Conservation (phyloP, 2,888 invertebrate genomes). For the Helicoverpa assulta region DNA sequence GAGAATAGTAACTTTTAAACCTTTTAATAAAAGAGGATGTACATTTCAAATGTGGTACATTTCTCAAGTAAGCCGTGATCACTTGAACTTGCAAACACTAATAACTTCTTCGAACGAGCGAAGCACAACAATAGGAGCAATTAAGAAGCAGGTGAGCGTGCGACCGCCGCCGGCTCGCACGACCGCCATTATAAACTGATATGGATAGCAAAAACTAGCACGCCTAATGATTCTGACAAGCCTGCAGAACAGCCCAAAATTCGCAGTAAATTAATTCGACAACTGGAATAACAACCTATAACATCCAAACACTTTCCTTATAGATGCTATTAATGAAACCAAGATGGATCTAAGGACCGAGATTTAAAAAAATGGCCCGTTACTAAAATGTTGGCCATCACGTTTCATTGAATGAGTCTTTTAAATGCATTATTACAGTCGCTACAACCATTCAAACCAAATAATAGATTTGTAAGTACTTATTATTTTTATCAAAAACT, state of each 20-base stretch:
- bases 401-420: conserved; percentile 5
- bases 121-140: conserved; percentile 64
- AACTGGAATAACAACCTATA: conserved; percentile 12
- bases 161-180: conserved; percentile 53
- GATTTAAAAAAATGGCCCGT: not conserved
- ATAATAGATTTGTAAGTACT: conserved; percentile 38
- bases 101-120: conserved; percentile 54
- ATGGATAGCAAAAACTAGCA: conserved; percentile 47
- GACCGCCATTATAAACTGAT: conserved; percentile 42
- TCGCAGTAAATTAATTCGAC: conserved; percentile 22
- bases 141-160: conserved; percentile 65
- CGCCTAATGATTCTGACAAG: conserved; percentile 35
- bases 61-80: conserved; percentile 47
- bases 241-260: conserved; percentile 25
- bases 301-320: not conserved
- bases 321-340: not conserved
- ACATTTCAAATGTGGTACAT: conserved; percentile 20
- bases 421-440: not conserved
- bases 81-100: conserved; percentile 60
- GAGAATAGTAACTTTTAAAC: not conserved
- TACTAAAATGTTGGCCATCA: not conserved
- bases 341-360: not conserved
- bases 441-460: conserved; percentile 35
- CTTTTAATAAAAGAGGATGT: not conserved
- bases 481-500: conserved; percentile 56